Base-by-base conservation (phyloP, 2,888 invertebrate species). In the Heliconius sara region DNA sequence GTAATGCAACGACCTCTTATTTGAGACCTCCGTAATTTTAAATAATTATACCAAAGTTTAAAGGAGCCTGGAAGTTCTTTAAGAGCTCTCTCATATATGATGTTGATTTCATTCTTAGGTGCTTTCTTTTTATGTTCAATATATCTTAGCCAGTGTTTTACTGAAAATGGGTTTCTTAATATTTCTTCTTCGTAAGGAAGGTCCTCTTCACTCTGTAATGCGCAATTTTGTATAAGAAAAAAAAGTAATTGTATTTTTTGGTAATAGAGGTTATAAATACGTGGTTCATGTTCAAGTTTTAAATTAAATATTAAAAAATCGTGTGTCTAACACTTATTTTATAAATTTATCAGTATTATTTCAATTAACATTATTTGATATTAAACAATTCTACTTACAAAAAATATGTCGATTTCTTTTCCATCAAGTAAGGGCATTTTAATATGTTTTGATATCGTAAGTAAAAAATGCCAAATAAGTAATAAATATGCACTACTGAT, bases 101-200 rank as follows among this genome's bases (percentile, higher is more conserved):
- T 96, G 91, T 99, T 99, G 3, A 99, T 96, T 82, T 97, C 97
- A 90, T 96, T 95, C 89, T 97, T 97, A 0, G 98, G 97, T 0
- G 98, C 96, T 85, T 96, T 96, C 89, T 98, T 98, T 89, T 99
- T 98, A 91, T 99, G 99, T 80, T 99, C 99, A 79, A 99, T 98
- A 89, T 99, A 99, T 27, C 99, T 96, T 78, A 99, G 96, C 99
- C 99, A 99, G 90, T 99, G 99, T 91, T 99, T 99, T 0, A 99
- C 98, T 2, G 99, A 99, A 92, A 97, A 99, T 0, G 99, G 99
- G 94, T 99, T 99, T 83, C 99, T 96, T 65, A 99, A 95, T 86
- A 99, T 99, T 94, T 99, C 99, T 92, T 99, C 99, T 92, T 99
- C 99, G 90, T 99, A 99, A 0, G 99, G 98, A 66, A 99, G 95